A percentile compares a stretch with the other conserved stretches of the same genome.
Conservation (phyloP, 2,888 invertebrate genomes). For the Stenoptilia bipunctidactyla region DNA sequence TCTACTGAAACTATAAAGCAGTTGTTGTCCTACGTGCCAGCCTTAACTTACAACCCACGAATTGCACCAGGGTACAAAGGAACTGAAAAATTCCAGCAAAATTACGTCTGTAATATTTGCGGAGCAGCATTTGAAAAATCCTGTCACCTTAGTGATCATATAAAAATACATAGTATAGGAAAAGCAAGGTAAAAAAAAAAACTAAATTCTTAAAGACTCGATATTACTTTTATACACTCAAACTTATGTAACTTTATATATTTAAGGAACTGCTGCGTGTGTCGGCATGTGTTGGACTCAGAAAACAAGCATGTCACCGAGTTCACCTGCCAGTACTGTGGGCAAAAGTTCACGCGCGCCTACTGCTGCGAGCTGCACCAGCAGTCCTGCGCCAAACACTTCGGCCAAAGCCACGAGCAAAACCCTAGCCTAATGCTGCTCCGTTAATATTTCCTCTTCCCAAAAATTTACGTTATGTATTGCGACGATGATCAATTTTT, state of each 20-base stretch:
- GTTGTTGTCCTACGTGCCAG: conserved; percentile 36
- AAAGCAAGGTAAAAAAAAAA: conserved; percentile 31
- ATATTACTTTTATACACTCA: no score
- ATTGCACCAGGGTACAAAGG: not conserved
- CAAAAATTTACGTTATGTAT: no score
- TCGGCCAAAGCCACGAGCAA: conserved; percentile 25
- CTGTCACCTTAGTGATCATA: conserved; percentile 40
- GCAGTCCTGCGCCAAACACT: conserved; percentile 29
- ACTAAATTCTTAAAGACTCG: no score
- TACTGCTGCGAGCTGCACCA: conserved; percentile 56
- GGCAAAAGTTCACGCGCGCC: conserved; percentile 42
- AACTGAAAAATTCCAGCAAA: not conserved
- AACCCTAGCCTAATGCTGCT: conserved; percentile 18
- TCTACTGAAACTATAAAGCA: conserved; percentile 38
- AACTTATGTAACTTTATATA: no score
- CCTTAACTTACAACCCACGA: conserved; percentile 31
- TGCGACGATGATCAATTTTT: no score
- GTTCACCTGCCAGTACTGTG: conserved; percentile 43
- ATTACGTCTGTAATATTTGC: conserved; percentile 45
- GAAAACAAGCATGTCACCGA: conserved; percentile 16
- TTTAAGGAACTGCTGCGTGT: conserved; percentile 47
- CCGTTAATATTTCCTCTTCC: no score
- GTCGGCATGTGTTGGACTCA: conserved; percentile 34
- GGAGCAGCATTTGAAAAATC: conserved; percentile 36
- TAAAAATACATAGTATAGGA: conserved; percentile 34